These are phyloP conservation scores for Ataeniobius toweri DNA, from an alignment of 2,797 vertebrate genomes.

Conservation along the genomic window DNA sequence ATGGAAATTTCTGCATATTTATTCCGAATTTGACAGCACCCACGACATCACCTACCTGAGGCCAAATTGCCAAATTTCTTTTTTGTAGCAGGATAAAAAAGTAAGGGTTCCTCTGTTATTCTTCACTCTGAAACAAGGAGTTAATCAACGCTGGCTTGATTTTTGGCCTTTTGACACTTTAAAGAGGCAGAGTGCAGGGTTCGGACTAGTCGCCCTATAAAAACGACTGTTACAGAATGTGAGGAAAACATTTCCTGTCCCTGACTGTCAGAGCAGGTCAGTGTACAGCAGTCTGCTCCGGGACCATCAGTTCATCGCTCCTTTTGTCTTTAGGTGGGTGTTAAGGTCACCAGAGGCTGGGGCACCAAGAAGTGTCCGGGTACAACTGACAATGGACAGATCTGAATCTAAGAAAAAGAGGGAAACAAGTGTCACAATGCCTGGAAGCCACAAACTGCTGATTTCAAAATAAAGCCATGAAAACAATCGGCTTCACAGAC, in stretches of 20 bases:
- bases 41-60: too few relatives aligned
- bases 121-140: too few relatives aligned
- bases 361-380: slow-evolving; percentile 92
- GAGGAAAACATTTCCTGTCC: not conserved
- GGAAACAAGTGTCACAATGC: slow-evolving; percentile 68
- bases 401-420: slow-evolving; percentile 85
- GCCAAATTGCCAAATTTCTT: too few relatives aligned
- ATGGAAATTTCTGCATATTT: too few relatives aligned
- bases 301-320: slow-evolving; percentile 16
- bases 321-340: slow-evolving; percentile 28
- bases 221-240: not conserved
- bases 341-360: slow-evolving; percentile 47
- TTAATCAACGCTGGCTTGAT: too few relatives aligned
- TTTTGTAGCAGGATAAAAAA: too few relatives aligned
- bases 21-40: too few relatives aligned
- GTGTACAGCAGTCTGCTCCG: not conserved
- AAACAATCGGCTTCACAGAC: slow-evolving; percentile 33
- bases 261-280: not conserved
- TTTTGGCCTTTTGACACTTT: not conserved
- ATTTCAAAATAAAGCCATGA: slow-evolving; percentile 62
- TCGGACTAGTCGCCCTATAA: slow-evolving; percentile 1
- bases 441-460: slow-evolving; percentile 58
- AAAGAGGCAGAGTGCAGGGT: slow-evolving; percentile 23
- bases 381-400: slow-evolving; percentile 93
- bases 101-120: too few relatives aligned